Conservation (phyloP, 2,888 invertebrate species). For the Lithosia quadra region DNA sequence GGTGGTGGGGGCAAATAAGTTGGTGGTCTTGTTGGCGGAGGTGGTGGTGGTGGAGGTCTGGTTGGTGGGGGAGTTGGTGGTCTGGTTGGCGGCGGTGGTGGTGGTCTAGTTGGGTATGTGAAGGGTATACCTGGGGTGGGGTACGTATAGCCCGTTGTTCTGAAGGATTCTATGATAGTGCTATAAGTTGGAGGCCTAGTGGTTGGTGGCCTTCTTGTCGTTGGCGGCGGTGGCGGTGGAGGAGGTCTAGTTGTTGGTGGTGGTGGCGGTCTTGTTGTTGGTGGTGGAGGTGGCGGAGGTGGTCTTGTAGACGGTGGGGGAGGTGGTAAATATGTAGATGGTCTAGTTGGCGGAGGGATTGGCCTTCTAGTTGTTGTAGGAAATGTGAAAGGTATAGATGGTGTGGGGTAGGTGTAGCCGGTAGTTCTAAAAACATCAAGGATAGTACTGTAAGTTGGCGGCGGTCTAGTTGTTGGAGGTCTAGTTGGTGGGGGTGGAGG, state of each 20-base stretch:
- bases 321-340: slow-evolving; percentile 18
- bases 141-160: slow-evolving; percentile 41
- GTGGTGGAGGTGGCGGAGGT: slow-evolving; percentile 33
- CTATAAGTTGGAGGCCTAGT: slow-evolving; percentile 44
- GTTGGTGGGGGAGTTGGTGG: slow-evolving; percentile 42
- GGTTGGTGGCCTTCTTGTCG: slow-evolving; percentile 26
- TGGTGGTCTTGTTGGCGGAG: slow-evolving; percentile 31
- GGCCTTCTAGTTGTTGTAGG: slow-evolving; percentile 42
- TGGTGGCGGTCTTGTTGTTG: slow-evolving; percentile 39
- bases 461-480: slow-evolving; percentile 39
- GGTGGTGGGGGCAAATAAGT: slow-evolving; percentile 21
- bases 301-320: slow-evolving; percentile 18
- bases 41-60: slow-evolving; percentile 25
- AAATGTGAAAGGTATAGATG: slow-evolving; percentile 42
- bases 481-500: slow-evolving; percentile 41
- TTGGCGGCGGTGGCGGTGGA: slow-evolving; percentile 27
- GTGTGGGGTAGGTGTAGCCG: slow-evolving; percentile 51
- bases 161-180: slow-evolving; percentile 37
- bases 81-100: slow-evolving; percentile 45
- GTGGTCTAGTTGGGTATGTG: slow-evolving; percentile 54
- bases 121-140: slow-evolving; percentile 37
- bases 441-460: slow-evolving; percentile 36
- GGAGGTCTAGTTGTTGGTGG: slow-evolving; percentile 29
- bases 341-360: slow-evolving; percentile 33
- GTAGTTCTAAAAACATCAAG: slow-evolving; percentile 47